A percentile compares a stretch with the other conserved stretches of the same genome.
phyloP scores from a whole-genome alignment of 2,113 vertebrate species.

The Alethe castanea region DNA sequence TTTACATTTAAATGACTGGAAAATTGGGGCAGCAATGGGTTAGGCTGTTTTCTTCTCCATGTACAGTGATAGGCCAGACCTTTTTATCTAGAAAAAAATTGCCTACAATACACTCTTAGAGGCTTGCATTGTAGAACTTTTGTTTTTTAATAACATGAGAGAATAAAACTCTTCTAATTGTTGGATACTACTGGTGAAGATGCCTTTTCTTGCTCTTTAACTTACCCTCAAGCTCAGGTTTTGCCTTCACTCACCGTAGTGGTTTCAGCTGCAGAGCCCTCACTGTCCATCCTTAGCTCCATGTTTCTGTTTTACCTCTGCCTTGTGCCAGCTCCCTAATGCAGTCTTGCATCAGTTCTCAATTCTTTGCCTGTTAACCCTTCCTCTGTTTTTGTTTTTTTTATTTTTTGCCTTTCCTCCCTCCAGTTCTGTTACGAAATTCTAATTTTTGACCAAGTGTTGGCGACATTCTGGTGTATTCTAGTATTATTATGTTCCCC shows the following conservation, averaged over 20 bases:
- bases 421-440: background rate
- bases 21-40: background rate
- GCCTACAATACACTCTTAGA: fast-evolving
- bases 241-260: background rate
- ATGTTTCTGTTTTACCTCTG: background rate
- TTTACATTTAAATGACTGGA: background rate
- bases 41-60: background rate
- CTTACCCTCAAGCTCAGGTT: background rate
- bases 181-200: background rate
- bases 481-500: background rate
- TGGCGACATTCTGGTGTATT: background rate
- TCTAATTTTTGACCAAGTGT: background rate
- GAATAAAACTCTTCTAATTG: background rate
- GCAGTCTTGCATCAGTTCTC: background rate
- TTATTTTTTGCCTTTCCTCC: fast-evolving
- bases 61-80: background rate
- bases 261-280: background rate
- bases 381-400: background rate
- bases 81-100: background rate
- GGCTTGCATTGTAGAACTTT: background rate
- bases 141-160: background rate
- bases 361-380: background rate
- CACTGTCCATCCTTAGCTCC: background rate
- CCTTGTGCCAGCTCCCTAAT: background rate
- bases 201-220: background rate